Evolutionary conservation across 2,888 invertebrate species (phyloP).

Genomic region (Tetanocera ferruginea): DNA sequence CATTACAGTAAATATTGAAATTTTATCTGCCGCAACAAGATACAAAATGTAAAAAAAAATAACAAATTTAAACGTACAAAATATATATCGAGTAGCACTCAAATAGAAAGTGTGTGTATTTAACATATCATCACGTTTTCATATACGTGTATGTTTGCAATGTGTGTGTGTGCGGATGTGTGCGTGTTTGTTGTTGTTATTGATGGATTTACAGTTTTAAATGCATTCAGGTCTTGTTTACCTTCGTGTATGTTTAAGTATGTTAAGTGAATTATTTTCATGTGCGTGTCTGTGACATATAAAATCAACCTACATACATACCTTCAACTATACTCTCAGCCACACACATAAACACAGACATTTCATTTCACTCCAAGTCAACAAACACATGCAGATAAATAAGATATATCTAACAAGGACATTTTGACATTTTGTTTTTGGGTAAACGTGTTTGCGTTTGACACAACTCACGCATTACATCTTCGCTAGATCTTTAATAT

Average conservation of each 20-base stretch:
- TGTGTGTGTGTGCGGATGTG: background rate
- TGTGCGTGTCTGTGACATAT: slow-evolving; percentile 19
- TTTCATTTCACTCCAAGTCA: background rate
- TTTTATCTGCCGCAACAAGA: too few relatives aligned
- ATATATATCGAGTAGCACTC: too few relatives aligned
- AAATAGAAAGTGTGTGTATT: too few relatives aligned
- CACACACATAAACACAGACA: background rate
- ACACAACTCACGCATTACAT: slow-evolving; percentile 6
- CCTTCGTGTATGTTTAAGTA: background rate
- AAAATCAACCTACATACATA: background rate
- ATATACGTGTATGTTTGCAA: background rate
- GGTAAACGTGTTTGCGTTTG: slow-evolving; percentile 1
- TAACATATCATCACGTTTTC: too few relatives aligned
- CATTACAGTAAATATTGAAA: too few relatives aligned
- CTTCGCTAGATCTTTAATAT: background rate
- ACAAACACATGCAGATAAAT: background rate
- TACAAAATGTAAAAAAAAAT: too few relatives aligned
- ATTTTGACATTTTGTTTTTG: background rate
- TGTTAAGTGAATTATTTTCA: slow-evolving; percentile 25
- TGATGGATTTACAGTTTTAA: background rate
- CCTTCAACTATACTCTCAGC: background rate
- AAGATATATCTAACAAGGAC: background rate
- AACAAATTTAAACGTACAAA: too few relatives aligned
- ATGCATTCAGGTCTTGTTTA: background rate
- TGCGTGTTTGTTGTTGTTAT: background rate